These are phyloP conservation scores for Meloidogyne hapla DNA, from an alignment of 1,140 invertebrate genomes.

Conservation along the genomic window DNA sequence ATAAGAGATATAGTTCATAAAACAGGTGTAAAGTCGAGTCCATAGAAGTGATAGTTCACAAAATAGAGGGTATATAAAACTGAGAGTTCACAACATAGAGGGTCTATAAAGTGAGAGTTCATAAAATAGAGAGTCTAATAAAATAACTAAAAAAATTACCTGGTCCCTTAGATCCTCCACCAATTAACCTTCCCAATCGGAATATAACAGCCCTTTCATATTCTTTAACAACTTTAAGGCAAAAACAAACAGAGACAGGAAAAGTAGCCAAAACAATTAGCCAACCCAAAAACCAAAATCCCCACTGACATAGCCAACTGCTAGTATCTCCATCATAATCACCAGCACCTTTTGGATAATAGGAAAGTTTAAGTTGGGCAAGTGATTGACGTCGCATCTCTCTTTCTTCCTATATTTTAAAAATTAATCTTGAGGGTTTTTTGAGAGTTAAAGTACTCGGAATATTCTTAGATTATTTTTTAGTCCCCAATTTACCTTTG, in stretches of 20 bases:
- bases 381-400: slow-evolving; percentile 61
- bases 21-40: no score
- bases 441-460: no score
- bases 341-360: slow-evolving; percentile 60
- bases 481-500: slow-evolving; percentile 45
- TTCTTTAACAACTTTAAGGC: slow-evolving; percentile 82
- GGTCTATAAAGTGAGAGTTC: not conserved
- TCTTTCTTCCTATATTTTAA: slow-evolving; percentile 58
- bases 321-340: slow-evolving; percentile 69
- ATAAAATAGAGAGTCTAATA: not conserved
- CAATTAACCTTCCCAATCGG: slow-evolving; percentile 68
- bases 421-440: no score
- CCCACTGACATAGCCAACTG: slow-evolving; percentile 31
- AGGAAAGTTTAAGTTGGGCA: slow-evolving; percentile 61
- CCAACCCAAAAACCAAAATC: slow-evolving; percentile 50
- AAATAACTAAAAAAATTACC: slow-evolving; percentile 63
- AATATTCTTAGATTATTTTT: no score
- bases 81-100: not conserved
- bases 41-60: no score
- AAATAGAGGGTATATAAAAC: not conserved
- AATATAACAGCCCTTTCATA: slow-evolving; percentile 70
- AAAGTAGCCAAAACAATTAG: slow-evolving; percentile 84
- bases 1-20: no score
- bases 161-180: slow-evolving; percentile 68
- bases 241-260: slow-evolving; percentile 87